phyloP scores from a whole-genome alignment of 2,888 invertebrate species.

The Drosophila hamatofila region DNA sequence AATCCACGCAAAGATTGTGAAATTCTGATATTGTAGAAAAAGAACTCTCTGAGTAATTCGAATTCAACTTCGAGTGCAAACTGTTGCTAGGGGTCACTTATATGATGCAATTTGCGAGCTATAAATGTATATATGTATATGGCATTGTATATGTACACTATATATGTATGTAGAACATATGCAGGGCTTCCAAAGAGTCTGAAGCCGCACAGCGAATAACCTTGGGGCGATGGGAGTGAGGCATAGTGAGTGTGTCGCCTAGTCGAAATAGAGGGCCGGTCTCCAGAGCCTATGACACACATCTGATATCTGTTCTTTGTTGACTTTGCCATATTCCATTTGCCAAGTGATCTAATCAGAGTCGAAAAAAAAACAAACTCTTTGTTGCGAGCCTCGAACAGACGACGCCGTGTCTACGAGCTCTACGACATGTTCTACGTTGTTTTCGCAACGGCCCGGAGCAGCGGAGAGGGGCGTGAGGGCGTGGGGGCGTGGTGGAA shows the following conservation, averaged over 20 bases:
- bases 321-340: slow-evolving; percentile 3
- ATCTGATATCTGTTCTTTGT: slow-evolving; percentile 34
- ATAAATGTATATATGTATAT: not conserved
- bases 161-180: not conserved
- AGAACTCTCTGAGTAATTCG: slow-evolving; percentile 30
- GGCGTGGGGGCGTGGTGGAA: slow-evolving; percentile 17
- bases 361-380: slow-evolving; percentile 10
- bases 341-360: slow-evolving; percentile 66
- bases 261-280: slow-evolving; percentile 37
- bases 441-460: slow-evolving; percentile 4
- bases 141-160: not conserved
- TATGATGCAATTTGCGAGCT: slow-evolving; percentile 40
- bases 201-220: not conserved
- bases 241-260: not conserved
- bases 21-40: slow-evolving; percentile 30
- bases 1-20: slow-evolving; percentile 37
- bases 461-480: not conserved
- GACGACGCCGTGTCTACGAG: slow-evolving; percentile 73
- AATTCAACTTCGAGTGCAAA: slow-evolving; percentile 18
- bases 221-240: not conserved
- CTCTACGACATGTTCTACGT: slow-evolving; percentile 52
- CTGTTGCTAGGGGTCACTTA: slow-evolving; percentile 30
- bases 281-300: slow-evolving; percentile 40
- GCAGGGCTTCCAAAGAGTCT: not conserved
- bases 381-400: slow-evolving; percentile 33